Base-by-base conservation (phyloP, 2,113 vertebrate species). In the Eleginops maclovinus region DNA sequence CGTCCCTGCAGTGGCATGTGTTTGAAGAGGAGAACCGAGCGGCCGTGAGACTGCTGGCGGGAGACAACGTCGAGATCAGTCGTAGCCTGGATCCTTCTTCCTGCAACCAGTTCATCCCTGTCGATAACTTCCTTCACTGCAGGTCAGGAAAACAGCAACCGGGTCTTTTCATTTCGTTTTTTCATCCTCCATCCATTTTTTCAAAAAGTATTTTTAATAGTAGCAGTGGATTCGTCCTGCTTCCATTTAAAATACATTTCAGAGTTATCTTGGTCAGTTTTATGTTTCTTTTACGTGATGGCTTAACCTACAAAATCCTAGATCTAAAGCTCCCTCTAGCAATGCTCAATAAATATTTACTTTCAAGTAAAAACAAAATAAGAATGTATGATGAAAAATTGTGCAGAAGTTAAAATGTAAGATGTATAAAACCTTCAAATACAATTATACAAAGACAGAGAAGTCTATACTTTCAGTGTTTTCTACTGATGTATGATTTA, bases 1-100 rank as follows among this genome's bases (percentile, higher is more conserved):
- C 94, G 1, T 96, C 95, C 55, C 91, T 95, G 67, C 95, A 95
- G 90, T 90, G 93, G 93, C 93, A 94, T 36, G 94, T 94, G n/a
- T 95, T 95, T 67, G 79, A 93, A 79, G 93, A 94, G 31, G 91
- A 96, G 90, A 94, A 95, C 75, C 92, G 89, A 12, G 90, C 87
- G 0, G 79, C 58, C 0, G 69, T 90, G 36, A 93, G 94, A 19
- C 70, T 90, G 43, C 9, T 81, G 41, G 94, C 93, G 0, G 95
- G 94, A 59, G 94, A 94, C 22, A 92, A 94, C 0, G 59, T 91
- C 3, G 95, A 94, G 79, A 95, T 95, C 70, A 91, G 94, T 72
- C 81, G 82, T 16, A 92, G 84, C 56, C 83, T 94, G 19, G 92
- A 95, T 44, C 89, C 90, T 0, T 86, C 88, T 46, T 89, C 83